These are phyloP conservation scores for Caenorhabditis virilis DNA, from an alignment of 2,888 invertebrate species.

Conservation along the genomic window DNA sequence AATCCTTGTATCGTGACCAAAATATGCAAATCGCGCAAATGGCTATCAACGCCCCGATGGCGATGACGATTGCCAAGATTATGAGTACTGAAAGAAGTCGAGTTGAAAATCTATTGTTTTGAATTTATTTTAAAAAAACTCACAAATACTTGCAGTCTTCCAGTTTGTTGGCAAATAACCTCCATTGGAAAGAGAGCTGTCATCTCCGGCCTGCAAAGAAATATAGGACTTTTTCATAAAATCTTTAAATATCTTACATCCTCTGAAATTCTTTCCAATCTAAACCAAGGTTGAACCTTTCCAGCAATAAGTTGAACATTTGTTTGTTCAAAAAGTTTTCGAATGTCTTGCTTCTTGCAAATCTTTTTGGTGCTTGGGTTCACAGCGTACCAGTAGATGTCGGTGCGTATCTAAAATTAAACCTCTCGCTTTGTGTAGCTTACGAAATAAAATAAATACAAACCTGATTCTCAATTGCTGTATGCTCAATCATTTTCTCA, in stretches of 20 bases:
- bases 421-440: neutral
- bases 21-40: conserved; percentile 60
- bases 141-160: conserved; percentile 47
- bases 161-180: conserved; percentile 57
- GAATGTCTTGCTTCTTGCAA: conserved; percentile 64
- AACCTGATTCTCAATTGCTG: conserved; percentile 41
- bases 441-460: neutral
- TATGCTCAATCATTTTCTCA: conserved; percentile 59
- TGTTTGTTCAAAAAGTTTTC: conserved; percentile 58
- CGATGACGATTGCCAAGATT: conserved; percentile 56
- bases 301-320: conserved; percentile 60
- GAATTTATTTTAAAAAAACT: conserved; percentile 1
- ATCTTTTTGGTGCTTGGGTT: conserved; percentile 63
- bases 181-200: conserved; percentile 9
- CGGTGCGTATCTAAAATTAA: conserved; percentile 40
- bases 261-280: conserved; percentile 49
- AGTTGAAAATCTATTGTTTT: too few relatives aligned
- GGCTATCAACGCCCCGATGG: conserved; percentile 57
- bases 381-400: conserved; percentile 65
- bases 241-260: conserved; percentile 28
- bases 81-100: conserved; percentile 49
- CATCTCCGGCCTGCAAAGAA: conserved; percentile 18
- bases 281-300: conserved; percentile 66
- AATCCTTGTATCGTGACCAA: conserved; percentile 50
- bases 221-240: neutral